Evolutionary conservation across 2,888 invertebrate species (phyloP).

Genomic region (Cyclophora albipunctata): DNA sequence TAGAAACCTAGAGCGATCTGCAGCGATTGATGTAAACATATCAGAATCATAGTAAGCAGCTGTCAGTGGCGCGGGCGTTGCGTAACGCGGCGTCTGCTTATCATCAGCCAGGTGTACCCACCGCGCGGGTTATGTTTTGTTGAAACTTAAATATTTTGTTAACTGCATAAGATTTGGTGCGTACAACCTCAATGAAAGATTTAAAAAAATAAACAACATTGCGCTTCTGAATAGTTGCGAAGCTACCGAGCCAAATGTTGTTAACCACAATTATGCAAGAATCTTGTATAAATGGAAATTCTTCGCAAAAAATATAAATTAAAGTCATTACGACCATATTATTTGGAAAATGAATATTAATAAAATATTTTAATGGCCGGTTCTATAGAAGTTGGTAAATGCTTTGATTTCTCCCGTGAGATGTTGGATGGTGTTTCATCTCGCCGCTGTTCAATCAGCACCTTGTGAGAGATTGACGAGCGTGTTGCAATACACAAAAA

Average conservation of each 20-base stretch:
- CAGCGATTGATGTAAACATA: slow-evolving; percentile 20
- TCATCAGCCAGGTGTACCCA: slow-evolving; percentile 30
- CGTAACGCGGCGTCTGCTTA: slow-evolving; percentile 34
- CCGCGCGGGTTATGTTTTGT: slow-evolving; percentile 30
- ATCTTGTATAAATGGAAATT: slow-evolving; percentile 1
- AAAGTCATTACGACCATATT: slow-evolving; percentile 1
- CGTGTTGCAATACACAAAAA: slow-evolving; percentile 36
- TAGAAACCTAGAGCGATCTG: slow-evolving; percentile 15
- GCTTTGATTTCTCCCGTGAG: slow-evolving; percentile 10
- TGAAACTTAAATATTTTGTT: slow-evolving; percentile 40
- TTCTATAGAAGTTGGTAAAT: slow-evolving; percentile 2
- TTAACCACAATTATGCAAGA: slow-evolving; percentile 1
- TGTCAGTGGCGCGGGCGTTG: slow-evolving; percentile 20
- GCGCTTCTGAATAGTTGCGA: slow-evolving; percentile 6
- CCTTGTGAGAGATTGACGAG: slow-evolving; percentile 18
- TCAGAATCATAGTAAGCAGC: too few relatives aligned
- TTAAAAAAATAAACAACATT: slow-evolving; percentile 13
- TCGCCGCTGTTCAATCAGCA: slow-evolving; percentile 17
- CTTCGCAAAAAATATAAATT: not conserved
- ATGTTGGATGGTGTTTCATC: slow-evolving; percentile 16
- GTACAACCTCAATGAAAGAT: slow-evolving; percentile 20
- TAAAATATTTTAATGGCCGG: not conserved
- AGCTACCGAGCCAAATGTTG: not conserved
- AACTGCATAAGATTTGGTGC: slow-evolving; percentile 29
- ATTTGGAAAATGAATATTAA: not conserved